These are phyloP conservation scores for Sebastes nivosus DNA, from an alignment of 2,797 vertebrate genomes.

Conservation along the genomic window DNA sequence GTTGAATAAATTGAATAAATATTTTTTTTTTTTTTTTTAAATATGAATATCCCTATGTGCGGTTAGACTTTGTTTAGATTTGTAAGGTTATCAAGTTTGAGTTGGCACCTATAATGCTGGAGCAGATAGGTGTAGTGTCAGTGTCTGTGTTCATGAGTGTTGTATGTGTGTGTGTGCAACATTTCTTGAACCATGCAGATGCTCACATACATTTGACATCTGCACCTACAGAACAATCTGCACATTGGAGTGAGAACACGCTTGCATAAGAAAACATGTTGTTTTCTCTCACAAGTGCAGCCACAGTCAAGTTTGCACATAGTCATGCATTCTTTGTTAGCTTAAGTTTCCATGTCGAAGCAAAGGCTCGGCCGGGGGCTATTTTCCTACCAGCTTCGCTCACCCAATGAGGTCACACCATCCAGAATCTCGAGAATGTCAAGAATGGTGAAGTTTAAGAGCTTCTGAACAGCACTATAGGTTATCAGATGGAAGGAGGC, in stretches of 20 bases:
- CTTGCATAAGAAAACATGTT: constrained; percentile 59
- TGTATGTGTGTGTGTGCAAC: not conserved
- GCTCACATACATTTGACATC: constrained; percentile 6
- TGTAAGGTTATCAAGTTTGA: not conserved
- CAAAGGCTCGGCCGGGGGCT: constrained; percentile 72
- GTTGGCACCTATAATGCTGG: not conserved
- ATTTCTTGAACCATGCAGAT: not conserved
- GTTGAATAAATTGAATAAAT: too few species aligned
- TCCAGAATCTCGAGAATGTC: constrained; percentile 75
- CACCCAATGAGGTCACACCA: constrained; percentile 80
- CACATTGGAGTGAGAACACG: constrained; percentile 23
- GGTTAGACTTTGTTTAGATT: not conserved
- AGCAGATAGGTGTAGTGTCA: not conserved
- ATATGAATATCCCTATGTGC: not conserved
- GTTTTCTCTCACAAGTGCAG: constrained; percentile 66
- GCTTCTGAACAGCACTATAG: constrained; percentile 63
- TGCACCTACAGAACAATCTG: constrained; percentile 26
- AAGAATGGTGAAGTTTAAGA: constrained; percentile 76
- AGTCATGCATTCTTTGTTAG: constrained; percentile 78
- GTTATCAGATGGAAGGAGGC: constrained; percentile 72
- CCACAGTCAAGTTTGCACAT: constrained; percentile 77
- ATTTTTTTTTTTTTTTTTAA: too few species aligned
- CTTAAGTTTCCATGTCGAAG: constrained; percentile 80
- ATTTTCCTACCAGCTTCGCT: constrained; percentile 75
- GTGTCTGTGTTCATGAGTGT: not conserved